Evolutionary conservation across 2,797 vertebrate species (phyloP), one percentile per base, ranked within the genome.

Genomic region (Melopsittacus undulatus): DNA sequence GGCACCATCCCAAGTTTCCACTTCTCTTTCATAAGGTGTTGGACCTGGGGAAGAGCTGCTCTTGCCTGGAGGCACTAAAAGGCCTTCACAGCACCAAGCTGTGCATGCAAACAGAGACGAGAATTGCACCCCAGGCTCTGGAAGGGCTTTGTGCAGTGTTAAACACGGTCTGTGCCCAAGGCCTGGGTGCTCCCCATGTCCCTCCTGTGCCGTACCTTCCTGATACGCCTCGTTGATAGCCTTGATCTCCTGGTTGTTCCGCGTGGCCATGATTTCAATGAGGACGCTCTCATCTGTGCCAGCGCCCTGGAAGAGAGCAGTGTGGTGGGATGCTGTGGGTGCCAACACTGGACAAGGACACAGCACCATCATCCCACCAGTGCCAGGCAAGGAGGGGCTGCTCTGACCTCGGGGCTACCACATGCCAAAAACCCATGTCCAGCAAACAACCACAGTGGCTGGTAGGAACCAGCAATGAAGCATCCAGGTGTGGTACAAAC

Each of bases 251-350:
- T 97, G 97, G 29, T 99, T 99, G 97, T 97, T 99, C 94, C 99
- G 98, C 1, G 99, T 99, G 76, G 98, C 98, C 94, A 99, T 97
- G 96, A 99, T 99, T 98, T 99, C 99, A 0, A 99, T 99, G 77
- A 99, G 98, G 83, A 98, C 75, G 1, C 99, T 98, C 94, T 99
- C 99, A 24, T 99, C 99, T 4, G 99, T 99, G 57, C 99, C 99
- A 0, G 98, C 99, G 3, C 99, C 99, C 99, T 99, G 95, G 32
- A 90, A 95, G 34, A 87, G 32, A 95, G 63, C 0, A 21, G 73
- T n/a, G 34, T 2, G 40, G 40, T 2, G 13, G 29, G 30, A 23
- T 61, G 42, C 74, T 89, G 59, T 0, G 5, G 27, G 24, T 89
- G 56, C 72, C 81, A 79, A 9, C 2, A 4, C 27, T 40, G 66